Evolutionary conservation across 2,797 vertebrate genomes (phyloP).

Genomic region (Hirundo rustica): DNA sequence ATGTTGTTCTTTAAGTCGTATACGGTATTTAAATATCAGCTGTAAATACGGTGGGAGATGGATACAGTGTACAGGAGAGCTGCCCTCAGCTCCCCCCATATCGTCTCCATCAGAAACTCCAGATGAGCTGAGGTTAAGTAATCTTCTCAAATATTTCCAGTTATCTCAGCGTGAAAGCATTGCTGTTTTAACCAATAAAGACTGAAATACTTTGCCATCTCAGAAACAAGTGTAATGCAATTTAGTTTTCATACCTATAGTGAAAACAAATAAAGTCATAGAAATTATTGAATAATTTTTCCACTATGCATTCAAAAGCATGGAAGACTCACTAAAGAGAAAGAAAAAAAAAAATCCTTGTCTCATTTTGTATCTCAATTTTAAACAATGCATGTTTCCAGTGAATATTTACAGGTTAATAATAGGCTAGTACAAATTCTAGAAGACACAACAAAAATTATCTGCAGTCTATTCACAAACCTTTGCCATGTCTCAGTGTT

Average conservation of each 20-base stretch:
- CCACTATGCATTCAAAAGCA: background rate
- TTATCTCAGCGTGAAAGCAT: background rate
- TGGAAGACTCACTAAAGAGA: background rate
- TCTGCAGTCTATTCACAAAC: slow-evolving; percentile 63
- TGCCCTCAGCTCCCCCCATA: accelerated
- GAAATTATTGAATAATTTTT: background rate
- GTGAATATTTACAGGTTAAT: slow-evolving; percentile 52
- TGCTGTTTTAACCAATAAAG: background rate
- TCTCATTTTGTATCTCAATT: slow-evolving; percentile 55
- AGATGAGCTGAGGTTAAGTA: background rate
- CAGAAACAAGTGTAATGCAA: background rate
- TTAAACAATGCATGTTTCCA: slow-evolving; percentile 20
- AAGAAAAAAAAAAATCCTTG: background rate
- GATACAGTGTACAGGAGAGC: background rate
- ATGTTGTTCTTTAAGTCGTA: background rate
- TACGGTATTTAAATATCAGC: background rate
- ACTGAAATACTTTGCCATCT: background rate
- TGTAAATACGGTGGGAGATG: background rate
- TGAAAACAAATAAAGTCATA: slow-evolving; percentile 7
- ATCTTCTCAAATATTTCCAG: background rate
- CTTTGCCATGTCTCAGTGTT: slow-evolving; percentile 57
- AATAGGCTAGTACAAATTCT: slow-evolving; percentile 47
- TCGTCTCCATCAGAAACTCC: background rate
- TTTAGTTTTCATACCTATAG: background rate
- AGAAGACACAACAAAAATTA: slow-evolving; percentile 61